Evolutionary conservation across 1,140 invertebrate species (phyloP), one percentile per base, ranked within the genome.

Genomic region (Anastrepha ludens): DNA sequence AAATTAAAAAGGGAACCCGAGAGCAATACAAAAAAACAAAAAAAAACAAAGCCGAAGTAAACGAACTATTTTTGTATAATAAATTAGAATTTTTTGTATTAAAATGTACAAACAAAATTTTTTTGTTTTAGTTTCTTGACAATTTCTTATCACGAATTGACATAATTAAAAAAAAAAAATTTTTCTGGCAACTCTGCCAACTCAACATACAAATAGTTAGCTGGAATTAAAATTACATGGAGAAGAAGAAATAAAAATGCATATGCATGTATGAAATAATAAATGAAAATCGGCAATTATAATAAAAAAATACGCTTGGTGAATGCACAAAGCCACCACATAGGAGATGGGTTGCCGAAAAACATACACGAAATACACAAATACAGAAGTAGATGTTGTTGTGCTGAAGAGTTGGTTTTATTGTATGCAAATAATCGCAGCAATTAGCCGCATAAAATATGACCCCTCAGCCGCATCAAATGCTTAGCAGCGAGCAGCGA

Each of bases 141-240:
- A 29, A 29, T 29, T 29, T 29, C 29, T 29, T 29, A 29, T 29
- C 29, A 29, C 29, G 29, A 29, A 29, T 29, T 29, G 29, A 29
- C 29, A 29, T 0, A 29, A 29, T 29, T 29, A 29, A 29, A 29
- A 29, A 29, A 29, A 29, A 0, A 29, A 29, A 29, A n/a, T n/a
- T 29, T 29, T 0, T 29, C 29, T 29, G 29, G 29, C 29, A 29
- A 29, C 29, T 29, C 29, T 29, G 29, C 29, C 29, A 29, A 1
- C 29, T 29, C 44, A 86, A 13, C 41, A 60, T 86, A 67, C 17
- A 86, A 87, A 64, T 55, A 41, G 64, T 87, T 70, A 39, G 13
- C 44, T 87, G 64, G n/a, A 58, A 67, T 87, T 58, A 17, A 47
- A 81, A 13, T 81, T 81, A 81, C 74, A 81, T 20, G 8, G 47